Base-by-base conservation (phyloP, 2,888 invertebrate genomes). In the Azorinus chamasolen region DNA sequence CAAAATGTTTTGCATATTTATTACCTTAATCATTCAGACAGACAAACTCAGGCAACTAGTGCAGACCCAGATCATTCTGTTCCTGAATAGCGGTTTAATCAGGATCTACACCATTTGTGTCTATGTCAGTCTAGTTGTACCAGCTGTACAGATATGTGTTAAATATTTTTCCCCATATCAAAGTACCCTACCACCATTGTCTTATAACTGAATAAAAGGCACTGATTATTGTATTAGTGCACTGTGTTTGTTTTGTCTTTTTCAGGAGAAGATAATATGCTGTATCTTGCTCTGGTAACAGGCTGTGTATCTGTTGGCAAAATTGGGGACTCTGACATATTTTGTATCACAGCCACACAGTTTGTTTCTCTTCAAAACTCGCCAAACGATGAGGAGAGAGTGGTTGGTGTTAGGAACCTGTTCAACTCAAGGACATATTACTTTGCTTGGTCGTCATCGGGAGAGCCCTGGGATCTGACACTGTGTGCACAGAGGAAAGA, bases 391-490 rank as follows among this genome's bases (percentile, higher is more conserved):
- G 92, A 93, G 53, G 94, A 94, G 32, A 84, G 92, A 27, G 89
- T 94, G 20, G 84, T 85, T 54, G 94, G 94, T 83, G 92, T 94
- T 4, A 95, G 97, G 81, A 98, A 98, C 93, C 94, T 99, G 64
- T 94, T 99, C 3, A 98, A 98, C 92, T 98, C 99, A n/a, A 99
- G 99, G 14, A 98, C 98, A 43, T 99, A 99, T 93, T 99, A 99
- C 93, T 99, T 99, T 93, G 96, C 98, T 0, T 97, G 97, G 96
- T 95, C 95, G 48, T 93, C 81, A 94, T 94, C 55, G 88, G 93
- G 79, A 2, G 65, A 82, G 5, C 94, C 96, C 55, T 95, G 98
- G 91, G 99, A 99, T 94, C 95, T 99, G 73, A 99, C 98, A 16
- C 94, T 99, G 65, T 98, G 98, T 93, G 97, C 97, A 61, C 99